A percentile compares a stretch with the other conserved stretches of the same genome.
Conservation (phyloP, 2,888 invertebrate genomes). For the Holacanthella duospinosa region DNA sequence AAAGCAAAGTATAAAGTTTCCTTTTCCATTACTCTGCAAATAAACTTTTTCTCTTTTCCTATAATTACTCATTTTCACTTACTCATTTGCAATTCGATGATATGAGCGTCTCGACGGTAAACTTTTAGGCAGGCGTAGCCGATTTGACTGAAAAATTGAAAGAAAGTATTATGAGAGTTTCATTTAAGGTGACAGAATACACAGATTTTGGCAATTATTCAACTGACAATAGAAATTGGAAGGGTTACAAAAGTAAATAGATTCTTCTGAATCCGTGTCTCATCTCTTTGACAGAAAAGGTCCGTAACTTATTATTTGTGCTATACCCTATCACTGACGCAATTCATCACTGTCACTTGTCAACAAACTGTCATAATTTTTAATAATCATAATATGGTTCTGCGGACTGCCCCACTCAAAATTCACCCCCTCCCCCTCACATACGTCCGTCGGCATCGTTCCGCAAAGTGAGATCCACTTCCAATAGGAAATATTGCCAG, state of each 20-base stretch:
- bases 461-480: too few relatives aligned
- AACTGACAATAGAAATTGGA: neutral
- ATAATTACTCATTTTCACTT: conserved; percentile 22
- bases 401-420: too few relatives aligned
- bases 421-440: too few relatives aligned
- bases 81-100: conserved; percentile 75
- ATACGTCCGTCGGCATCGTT: too few relatives aligned
- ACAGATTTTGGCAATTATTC: neutral
- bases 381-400: conserved; percentile 6
- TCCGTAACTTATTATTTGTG: too few relatives aligned
- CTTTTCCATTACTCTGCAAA: too few relatives aligned
- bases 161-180: neutral
- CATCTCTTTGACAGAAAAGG: too few relatives aligned
- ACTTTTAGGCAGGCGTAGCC: conserved; percentile 82
- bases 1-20: too few relatives aligned
- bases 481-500: too few relatives aligned
- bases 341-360: conserved; percentile 11
- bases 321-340: neutral
- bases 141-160: conserved; percentile 52
- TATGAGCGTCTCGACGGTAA: conserved; percentile 72
- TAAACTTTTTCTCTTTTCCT: neutral
- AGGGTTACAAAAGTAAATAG: neutral
- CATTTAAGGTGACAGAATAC: neutral
- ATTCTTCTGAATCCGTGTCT: neutral
- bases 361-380: conserved; percentile 13